phyloP scores from a whole-genome alignment of 92 coral and sea anemone genomes.

The Pocillopora meandrina region DNA sequence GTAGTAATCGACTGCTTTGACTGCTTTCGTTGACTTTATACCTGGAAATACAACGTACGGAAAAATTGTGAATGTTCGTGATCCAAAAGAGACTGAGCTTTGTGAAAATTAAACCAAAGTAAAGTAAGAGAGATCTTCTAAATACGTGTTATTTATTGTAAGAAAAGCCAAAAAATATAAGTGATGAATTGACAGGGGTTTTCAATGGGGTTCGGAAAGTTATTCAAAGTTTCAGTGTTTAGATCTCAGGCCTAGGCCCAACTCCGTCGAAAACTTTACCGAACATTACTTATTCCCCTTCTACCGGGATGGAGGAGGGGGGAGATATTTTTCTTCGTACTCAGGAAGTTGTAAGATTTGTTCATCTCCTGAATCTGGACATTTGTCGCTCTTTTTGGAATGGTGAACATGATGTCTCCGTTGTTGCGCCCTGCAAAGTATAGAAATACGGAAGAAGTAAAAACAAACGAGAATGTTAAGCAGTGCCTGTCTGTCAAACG shows the following conservation, averaged over 20 bases:
- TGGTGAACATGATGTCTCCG: slow-evolving; percentile 63
- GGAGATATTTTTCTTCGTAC: slow-evolving; percentile 44
- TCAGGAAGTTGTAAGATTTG: slow-evolving; percentile 53
- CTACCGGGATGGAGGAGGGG: too few species aligned
- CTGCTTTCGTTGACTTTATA: slow-evolving; percentile 14
- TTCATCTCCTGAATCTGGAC: slow-evolving; percentile 53
- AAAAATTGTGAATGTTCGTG: not conserved
- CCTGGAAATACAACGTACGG: not conserved
- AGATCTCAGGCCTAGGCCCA: too few species aligned
- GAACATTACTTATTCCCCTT: too few species aligned
- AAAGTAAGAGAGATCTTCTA: too few species aligned
- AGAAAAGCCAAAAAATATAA: too few species aligned
- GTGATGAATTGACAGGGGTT: too few species aligned
- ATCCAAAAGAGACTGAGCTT: not conserved
- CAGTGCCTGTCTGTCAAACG: too few species aligned
- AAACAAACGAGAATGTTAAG: not conserved
- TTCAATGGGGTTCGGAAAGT: too few species aligned
- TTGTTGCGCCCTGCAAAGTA: slow-evolving; percentile 36
- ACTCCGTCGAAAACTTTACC: too few species aligned
- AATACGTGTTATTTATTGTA: too few species aligned
- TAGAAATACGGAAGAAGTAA: not conserved
- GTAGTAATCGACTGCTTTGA: slow-evolving; percentile 19
- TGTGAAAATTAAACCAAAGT: not conserved
- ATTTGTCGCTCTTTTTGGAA: slow-evolving; percentile 68
- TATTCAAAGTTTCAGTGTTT: too few species aligned